Evolutionary conservation across 2,113 vertebrate genomes (phyloP).

Genomic region (Carassius gibelio): DNA sequence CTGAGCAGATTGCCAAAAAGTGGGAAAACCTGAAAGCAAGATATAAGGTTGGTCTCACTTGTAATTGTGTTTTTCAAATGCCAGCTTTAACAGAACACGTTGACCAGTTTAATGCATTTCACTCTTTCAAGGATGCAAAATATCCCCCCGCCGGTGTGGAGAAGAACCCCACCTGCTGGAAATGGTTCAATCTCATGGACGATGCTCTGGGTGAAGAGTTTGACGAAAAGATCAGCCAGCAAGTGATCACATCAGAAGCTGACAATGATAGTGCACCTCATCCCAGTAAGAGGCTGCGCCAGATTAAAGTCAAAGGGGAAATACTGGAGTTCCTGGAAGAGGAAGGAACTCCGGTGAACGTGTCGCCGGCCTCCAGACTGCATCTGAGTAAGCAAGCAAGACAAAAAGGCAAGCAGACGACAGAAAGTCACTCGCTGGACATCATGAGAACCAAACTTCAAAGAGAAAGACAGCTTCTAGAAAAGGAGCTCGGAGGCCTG

Average conservation of each 20-base stretch:
- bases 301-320: constrained; percentile 53
- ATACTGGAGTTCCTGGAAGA: constrained; percentile 56
- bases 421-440: background rate
- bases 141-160: constrained; percentile 75
- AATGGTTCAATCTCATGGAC: constrained; percentile 78
- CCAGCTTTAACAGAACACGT: background rate
- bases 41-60: constrained; percentile 71
- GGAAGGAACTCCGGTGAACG: constrained; percentile 15
- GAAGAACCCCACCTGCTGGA: constrained; percentile 72
- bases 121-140: constrained; percentile 69
- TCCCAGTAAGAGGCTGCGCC: constrained; percentile 56
- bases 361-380: background rate
- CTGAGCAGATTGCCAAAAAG: constrained; percentile 77
- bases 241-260: constrained; percentile 56
- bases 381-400: background rate
- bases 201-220: constrained; percentile 76
- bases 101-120: background rate
- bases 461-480: constrained; percentile 32
- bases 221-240: constrained; percentile 56
- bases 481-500: constrained; percentile 38
- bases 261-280: constrained; percentile 38
- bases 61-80: background rate
- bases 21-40: constrained; percentile 81
- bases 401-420: background rate
- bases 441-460: constrained; percentile 27